These are phyloP conservation scores for Acanthosepion pharaonis DNA, from an alignment of 2,888 invertebrate species.

Conservation along the genomic window DNA sequence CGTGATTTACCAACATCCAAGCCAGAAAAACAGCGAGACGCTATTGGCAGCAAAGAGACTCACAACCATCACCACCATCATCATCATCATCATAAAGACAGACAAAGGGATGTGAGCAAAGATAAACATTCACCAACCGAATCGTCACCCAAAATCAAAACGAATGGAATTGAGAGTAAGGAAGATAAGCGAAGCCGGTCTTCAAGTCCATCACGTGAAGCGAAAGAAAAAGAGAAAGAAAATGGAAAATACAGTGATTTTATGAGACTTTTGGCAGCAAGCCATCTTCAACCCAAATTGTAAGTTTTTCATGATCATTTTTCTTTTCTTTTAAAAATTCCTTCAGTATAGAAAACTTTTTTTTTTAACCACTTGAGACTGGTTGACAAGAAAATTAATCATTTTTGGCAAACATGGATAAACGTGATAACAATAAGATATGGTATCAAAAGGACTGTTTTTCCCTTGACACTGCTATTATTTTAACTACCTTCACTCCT, in stretches of 20 bases:
- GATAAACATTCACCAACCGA: background rate
- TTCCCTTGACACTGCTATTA: too few relatives aligned
- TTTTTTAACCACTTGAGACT: too few relatives aligned
- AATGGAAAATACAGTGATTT: slow-evolving; percentile 54
- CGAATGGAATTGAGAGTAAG: background rate
- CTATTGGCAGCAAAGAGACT: background rate
- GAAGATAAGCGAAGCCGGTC: slow-evolving; percentile 34
- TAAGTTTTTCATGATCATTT: slow-evolving; percentile 51
- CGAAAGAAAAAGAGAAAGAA: slow-evolving; percentile 33
- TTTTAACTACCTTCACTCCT: too few relatives aligned
- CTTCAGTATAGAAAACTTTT: too few relatives aligned
- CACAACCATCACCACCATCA: background rate
- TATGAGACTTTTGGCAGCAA: slow-evolving; percentile 56
- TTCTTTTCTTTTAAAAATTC: too few relatives aligned
- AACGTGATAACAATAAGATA: too few relatives aligned
- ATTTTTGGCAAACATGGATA: too few relatives aligned
- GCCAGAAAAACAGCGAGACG: background rate
- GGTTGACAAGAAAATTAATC: too few relatives aligned
- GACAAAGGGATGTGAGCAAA: background rate
- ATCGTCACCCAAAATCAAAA: slow-evolving; percentile 25
- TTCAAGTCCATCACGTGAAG: background rate
- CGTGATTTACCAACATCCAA: background rate
- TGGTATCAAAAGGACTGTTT: too few relatives aligned
- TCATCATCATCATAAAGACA: slow-evolving; percentile 43
- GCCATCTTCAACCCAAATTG: slow-evolving; percentile 52